These are phyloP conservation scores for Mustela lutreola DNA, from an alignment of 2,113 vertebrate species.

Conservation along the genomic window DNA sequence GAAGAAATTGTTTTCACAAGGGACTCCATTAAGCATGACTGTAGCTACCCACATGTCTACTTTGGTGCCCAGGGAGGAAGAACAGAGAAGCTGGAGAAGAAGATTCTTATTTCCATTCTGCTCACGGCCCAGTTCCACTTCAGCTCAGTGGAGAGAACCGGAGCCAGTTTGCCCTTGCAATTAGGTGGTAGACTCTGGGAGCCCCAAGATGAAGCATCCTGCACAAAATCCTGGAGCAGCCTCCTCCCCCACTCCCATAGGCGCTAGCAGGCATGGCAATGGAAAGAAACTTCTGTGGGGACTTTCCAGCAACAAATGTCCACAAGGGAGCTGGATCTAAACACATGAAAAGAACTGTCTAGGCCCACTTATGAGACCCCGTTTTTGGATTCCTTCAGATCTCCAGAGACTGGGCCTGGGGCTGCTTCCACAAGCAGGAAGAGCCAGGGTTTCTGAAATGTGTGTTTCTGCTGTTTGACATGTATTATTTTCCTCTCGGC, in stretches of 20 bases:
- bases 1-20: background rate
- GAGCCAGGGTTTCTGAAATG: background rate
- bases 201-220: fast-evolving
- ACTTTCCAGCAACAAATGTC: background rate
- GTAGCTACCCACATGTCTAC: fast-evolving
- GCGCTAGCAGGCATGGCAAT: too few species aligned
- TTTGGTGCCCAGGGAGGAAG: background rate
- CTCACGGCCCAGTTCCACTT: background rate
- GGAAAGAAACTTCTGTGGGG: background rate
- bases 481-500: background rate
- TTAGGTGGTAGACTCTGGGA: background rate
- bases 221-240: background rate
- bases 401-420: fast-evolving
- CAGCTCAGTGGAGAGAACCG: background rate
- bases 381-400: fast-evolving
- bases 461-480: background rate
- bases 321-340: background rate
- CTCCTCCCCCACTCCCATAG: fast-evolving
- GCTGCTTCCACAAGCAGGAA: background rate
- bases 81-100: background rate
- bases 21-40: fast-evolving
- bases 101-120: background rate
- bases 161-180: background rate
- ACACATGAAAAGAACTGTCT: background rate
- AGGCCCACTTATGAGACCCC: fast-evolving